Base-by-base conservation (phyloP, 2,888 invertebrate genomes). In the Hirtodrosophila histrioides region DNA sequence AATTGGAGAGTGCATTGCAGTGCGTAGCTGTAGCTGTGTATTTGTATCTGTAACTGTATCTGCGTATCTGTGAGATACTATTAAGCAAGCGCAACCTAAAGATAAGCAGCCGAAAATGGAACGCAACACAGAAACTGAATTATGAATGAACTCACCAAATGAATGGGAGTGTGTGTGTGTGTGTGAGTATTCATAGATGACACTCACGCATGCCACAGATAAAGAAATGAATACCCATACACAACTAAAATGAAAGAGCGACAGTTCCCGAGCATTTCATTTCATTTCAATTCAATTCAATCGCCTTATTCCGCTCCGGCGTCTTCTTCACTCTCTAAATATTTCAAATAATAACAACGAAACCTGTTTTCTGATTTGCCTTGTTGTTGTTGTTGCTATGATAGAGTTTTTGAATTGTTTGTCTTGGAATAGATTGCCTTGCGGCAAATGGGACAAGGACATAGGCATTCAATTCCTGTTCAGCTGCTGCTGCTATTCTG, bases 361-460 rank as follows among this genome's bases (percentile, higher is more conserved):
- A 61, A 72, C 72, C 72, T 75, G 72, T 69, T 73, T 74, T 48
- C 37, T 11, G 31, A 48, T 53, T 54, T 17, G 17, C 1, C 10
- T 27, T 23, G 31, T 55, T 48, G 41, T 58, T 57, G 37, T 44
- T 60, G 57, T 54, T 54, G 65, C 27, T 41, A 44, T 49, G 49
- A 39, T 45, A 39, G 57, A 53, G 53, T 56, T 61, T 69, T 35
- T 24, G 17, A 17, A 17, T 17, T 35, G 12, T 37, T 51, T 39
- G 48, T 63, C 35, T 51, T 31, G 36, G 48, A 41, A 24, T 44
- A 63, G 57, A 3, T 65, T 86, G 78, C 70, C 75, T 63, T 43
- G 82, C 78, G 84, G 84, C 88, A 85, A 82, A 70, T 85, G 79
- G 82, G 82, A 85, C 82, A 82, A 83, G 88, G 82, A 81, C 75